Conservation (phyloP, 2,888 invertebrate species). For the Hanleya hanleyi region DNA sequence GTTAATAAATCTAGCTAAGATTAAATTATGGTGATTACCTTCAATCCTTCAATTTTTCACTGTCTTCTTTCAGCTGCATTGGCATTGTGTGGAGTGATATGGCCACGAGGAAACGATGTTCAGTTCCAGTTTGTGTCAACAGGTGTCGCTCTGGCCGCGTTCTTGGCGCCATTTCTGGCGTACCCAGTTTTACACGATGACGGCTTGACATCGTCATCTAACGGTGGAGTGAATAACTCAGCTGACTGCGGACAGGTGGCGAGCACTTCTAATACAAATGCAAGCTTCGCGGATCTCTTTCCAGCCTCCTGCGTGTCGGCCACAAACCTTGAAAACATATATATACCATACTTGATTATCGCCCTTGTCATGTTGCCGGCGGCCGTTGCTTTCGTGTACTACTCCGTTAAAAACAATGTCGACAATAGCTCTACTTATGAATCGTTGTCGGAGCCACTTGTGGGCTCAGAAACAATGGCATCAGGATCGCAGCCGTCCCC, state of each 20-base stretch:
- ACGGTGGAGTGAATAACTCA: background rate
- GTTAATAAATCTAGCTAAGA: no score
- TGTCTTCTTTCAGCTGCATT: background rate
- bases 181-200: background rate
- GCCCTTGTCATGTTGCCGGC: slow-evolving; percentile 1
- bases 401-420: no score
- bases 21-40: no score
- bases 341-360: background rate
- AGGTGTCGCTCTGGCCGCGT: background rate
- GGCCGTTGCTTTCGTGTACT: background rate
- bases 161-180: background rate
- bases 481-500: background rate
- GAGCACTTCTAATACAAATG: background rate
- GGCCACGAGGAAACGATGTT: background rate
- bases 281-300: background rate
- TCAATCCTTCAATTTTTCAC: background rate
- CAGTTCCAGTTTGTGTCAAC: slow-evolving; percentile 8
- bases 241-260: background rate
- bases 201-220: background rate
- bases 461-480: background rate
- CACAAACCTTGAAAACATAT: background rate
- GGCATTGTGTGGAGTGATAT: background rate
- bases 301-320: background rate
- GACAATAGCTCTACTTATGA: background rate
- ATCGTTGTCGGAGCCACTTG: background rate